Percentiles rank a stretch among this genome's conserved stretches.
Evolutionary conservation across 2,797 vertebrate genomes (phyloP).

Genomic region (Lacerta bilineata): DNA sequence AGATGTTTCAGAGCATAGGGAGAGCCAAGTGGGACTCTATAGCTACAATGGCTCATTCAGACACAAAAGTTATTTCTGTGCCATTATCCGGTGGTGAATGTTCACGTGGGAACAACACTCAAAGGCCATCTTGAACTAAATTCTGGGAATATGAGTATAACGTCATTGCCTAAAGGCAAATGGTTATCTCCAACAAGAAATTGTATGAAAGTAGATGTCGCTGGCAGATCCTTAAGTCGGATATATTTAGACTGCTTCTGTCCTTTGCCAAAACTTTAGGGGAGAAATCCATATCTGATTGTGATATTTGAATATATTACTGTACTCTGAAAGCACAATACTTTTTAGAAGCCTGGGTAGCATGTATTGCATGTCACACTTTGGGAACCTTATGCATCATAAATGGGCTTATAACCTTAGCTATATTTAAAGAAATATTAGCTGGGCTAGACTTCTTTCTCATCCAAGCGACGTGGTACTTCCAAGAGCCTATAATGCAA

Average conservation of each 20-base stretch:
- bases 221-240: background rate
- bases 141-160: too few relatives aligned
- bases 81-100: background rate
- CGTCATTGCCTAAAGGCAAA: background rate
- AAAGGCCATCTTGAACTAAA: background rate
- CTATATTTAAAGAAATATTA: slow-evolving; percentile 70
- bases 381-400: slow-evolving; percentile 40
- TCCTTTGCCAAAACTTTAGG: background rate
- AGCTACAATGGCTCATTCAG: background rate
- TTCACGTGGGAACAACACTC: background rate
- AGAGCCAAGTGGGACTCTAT: background rate
- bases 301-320: background rate
- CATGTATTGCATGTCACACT: background rate
- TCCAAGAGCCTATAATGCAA: slow-evolving; percentile 52
- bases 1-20: background rate
- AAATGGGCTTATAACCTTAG: slow-evolving; percentile 70
- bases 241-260: background rate
- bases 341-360: background rate
- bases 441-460: slow-evolving; percentile 48
- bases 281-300: background rate
- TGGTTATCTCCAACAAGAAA: background rate
- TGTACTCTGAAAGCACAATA: background rate
- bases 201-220: background rate
- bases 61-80: background rate
- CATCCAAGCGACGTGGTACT: slow-evolving; percentile 65